Conservation (phyloP, 2,888 invertebrate species). For the Tigriopus californicus region DNA sequence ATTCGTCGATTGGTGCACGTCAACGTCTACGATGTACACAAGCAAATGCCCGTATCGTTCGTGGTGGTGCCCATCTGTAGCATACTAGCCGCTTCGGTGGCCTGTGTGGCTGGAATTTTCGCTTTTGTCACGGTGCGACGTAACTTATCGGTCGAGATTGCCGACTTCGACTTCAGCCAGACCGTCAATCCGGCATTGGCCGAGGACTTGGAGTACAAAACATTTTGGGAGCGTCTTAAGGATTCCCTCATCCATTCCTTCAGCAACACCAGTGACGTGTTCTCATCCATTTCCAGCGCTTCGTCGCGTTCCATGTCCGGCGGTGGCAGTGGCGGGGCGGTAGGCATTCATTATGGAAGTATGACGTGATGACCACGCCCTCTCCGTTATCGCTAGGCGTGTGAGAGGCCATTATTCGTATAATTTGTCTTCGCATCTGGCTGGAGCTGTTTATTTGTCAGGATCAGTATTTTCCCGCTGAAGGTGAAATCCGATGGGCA, state of each 20-base stretch:
- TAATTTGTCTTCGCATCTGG: too few relatives aligned
- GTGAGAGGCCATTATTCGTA: too few relatives aligned
- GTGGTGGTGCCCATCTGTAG: background rate
- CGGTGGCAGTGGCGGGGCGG: background rate
- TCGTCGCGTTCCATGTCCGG: background rate
- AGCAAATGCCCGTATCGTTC: background rate
- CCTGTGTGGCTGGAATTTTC: background rate
- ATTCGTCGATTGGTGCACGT: slow-evolving; percentile 48
- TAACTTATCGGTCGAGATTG: slow-evolving; percentile 64
- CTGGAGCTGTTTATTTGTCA: too few relatives aligned
- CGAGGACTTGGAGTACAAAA: slow-evolving; percentile 61
- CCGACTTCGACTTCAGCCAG: slow-evolving; percentile 66
- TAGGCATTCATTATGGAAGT: slow-evolving; percentile 6
- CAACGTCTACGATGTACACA: slow-evolving; percentile 61
- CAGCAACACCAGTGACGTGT: slow-evolving; percentile 19
- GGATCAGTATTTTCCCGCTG: too few relatives aligned
- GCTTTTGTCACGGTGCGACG: slow-evolving; percentile 20
- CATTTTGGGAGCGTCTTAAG: slow-evolving; percentile 56
- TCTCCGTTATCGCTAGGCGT: too few relatives aligned
- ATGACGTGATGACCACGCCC: slow-evolving; percentile 1
- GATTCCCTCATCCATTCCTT: slow-evolving; percentile 52
- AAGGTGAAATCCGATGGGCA: too few relatives aligned
- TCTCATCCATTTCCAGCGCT: background rate
- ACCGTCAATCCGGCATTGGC: slow-evolving; percentile 37
- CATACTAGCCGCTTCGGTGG: too few relatives aligned